Evolutionary conservation across 2,113 vertebrate species (phyloP).

Genomic region (Bufo gargarizans): DNA sequence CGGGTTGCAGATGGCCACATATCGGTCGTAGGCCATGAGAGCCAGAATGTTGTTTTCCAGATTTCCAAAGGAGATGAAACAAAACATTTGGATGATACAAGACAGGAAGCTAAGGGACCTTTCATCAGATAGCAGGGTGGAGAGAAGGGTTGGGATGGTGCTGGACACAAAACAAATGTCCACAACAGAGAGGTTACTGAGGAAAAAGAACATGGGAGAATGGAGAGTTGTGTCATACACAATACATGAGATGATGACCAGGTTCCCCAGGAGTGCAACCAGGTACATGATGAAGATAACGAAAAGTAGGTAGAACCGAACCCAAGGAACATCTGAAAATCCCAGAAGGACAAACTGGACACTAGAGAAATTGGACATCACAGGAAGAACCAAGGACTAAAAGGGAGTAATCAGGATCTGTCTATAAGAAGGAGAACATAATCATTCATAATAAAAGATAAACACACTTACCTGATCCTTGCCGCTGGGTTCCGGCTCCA

Average conservation of each 20-base stretch:
- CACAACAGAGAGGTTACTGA: slow-evolving; percentile 50
- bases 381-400: not conserved
- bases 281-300: slow-evolving; percentile 34
- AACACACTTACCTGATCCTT: no score
- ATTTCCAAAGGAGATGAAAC: slow-evolving; percentile 55
- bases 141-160: slow-evolving; percentile 53
- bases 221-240: slow-evolving; percentile 25
- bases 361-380: slow-evolving; percentile 12
- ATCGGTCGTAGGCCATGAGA: slow-evolving; percentile 62
- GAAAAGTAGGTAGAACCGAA: slow-evolving; percentile 39
- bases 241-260: slow-evolving; percentile 21
- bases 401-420: not conserved
- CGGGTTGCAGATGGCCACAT: slow-evolving; percentile 60
- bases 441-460: not conserved
- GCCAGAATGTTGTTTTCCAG: slow-evolving; percentile 59
- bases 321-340: not conserved
- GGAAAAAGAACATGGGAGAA: slow-evolving; percentile 58
- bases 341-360: slow-evolving; percentile 48
- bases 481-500: no score
- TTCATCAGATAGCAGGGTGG: not conserved
- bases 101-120: slow-evolving; percentile 30
- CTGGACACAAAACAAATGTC: slow-evolving; percentile 39
- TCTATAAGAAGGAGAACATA: not conserved
- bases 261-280: slow-evolving; percentile 39
- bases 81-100: slow-evolving; percentile 60